Percentiles rank a stretch among this genome's conserved stretches.
phyloP scores from a whole-genome alignment of 64 coral and sea anemone species.

The Catalaphyllia jardinei region DNA sequence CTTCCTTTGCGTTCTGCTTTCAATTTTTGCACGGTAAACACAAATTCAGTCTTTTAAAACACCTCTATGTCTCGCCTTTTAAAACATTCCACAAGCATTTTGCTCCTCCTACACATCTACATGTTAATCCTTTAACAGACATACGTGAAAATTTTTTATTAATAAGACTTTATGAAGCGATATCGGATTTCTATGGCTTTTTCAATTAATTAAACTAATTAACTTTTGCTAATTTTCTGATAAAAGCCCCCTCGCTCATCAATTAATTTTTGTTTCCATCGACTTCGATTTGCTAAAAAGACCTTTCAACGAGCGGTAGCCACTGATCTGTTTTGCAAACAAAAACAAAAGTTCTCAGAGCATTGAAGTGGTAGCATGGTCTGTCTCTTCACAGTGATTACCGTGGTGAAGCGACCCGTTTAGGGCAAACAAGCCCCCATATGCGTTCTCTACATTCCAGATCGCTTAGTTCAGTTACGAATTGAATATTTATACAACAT shows the following conservation, averaged over 20 bases:
- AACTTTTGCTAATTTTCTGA: neutral
- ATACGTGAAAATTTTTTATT: neutral
- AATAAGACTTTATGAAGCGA: neutral
- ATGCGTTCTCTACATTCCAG: slow-evolving; percentile 37
- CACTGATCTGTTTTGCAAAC: neutral
- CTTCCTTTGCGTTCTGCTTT: neutral
- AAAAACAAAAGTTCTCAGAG: neutral
- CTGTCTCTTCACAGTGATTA: neutral
- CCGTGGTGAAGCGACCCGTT: slow-evolving; percentile 17
- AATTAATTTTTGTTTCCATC: neutral
- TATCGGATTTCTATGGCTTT: neutral
- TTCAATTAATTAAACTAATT: slow-evolving; percentile 23
- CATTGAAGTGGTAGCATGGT: neutral
- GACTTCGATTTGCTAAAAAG: neutral
- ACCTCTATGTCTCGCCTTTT: neutral
- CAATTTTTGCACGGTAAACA: slow-evolving; percentile 16
- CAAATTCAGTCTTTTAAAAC: neutral
- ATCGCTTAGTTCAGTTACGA: slow-evolving; percentile 44
- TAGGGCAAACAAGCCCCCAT: slow-evolving; percentile 4
- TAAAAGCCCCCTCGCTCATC: no score
- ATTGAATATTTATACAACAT: slow-evolving; percentile 46
- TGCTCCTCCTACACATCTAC: neutral
- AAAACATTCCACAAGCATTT: neutral
- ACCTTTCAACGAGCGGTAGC: neutral
- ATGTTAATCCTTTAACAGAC: slow-evolving; percentile 1